These are phyloP conservation scores for Aphelenchoides fujianensis DNA, from an alignment of 1,140 invertebrate species.

Conservation along the genomic window DNA sequence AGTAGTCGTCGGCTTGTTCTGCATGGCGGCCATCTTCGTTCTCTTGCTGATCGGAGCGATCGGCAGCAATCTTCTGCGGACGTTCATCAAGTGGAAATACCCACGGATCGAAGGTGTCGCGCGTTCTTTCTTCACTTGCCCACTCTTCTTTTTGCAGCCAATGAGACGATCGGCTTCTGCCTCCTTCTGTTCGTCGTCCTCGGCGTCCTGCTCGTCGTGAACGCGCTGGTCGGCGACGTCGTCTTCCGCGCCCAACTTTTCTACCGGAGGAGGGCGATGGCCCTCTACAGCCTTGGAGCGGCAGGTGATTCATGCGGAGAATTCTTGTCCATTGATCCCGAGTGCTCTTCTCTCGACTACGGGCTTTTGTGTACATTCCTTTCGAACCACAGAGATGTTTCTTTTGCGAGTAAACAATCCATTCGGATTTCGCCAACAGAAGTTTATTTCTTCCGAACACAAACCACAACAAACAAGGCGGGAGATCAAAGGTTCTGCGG, in stretches of 20 bases:
- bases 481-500: neutral
- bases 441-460: too few species aligned
- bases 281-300: neutral
- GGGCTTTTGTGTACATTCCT: neutral
- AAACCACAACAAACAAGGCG: too few species aligned
- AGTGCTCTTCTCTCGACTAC: neutral
- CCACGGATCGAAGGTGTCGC: constrained; percentile 4
- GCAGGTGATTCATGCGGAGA: neutral
- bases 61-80: neutral
- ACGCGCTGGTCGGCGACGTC: neutral
- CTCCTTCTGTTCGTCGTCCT: constrained; percentile 16
- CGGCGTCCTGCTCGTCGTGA: neutral
- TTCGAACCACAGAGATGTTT: too few species aligned
- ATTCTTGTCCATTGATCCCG: neutral
- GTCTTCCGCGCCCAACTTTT: constrained; percentile 1
- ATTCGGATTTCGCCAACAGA: too few species aligned
- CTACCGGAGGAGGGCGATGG: neutral
- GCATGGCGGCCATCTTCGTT: constrained; percentile 31
- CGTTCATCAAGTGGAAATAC: constrained; percentile 2
- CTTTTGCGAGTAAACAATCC: too few species aligned
- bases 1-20: neutral
- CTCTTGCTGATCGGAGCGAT: constrained; percentile 1
- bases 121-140: neutral
- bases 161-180: neutral
- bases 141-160: neutral